These are phyloP conservation scores for Enteromius radiatus DNA, from an alignment of 2,797 vertebrate genomes.

Conservation along the genomic window DNA sequence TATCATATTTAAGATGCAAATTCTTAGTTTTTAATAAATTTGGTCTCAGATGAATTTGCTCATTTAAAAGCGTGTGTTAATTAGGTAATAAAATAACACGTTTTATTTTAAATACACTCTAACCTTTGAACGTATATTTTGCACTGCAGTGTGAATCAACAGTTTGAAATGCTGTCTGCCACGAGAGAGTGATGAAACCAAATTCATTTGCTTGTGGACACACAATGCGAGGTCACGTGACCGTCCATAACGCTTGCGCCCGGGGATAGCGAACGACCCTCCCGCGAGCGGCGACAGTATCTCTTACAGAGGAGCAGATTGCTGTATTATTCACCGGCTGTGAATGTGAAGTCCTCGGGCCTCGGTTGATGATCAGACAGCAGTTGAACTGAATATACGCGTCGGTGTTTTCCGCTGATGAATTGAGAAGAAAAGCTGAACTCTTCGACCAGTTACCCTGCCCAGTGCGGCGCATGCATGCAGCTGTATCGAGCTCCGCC, in stretches of 20 bases:
- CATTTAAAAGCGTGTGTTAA: not conserved
- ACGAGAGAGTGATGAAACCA: conserved; percentile 16
- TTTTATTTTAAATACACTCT: not conserved
- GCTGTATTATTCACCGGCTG: not conserved
- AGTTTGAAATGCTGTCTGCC: conserved; percentile 2
- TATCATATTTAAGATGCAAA: not conserved
- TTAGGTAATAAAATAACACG: not conserved
- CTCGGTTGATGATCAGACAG: not conserved
- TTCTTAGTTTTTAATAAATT: not conserved
- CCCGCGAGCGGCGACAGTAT: conserved; percentile 21
- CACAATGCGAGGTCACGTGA: conserved; percentile 68
- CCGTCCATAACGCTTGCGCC: conserved; percentile 61
- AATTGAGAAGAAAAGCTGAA: conserved; percentile 21
- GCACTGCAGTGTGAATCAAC: conserved; percentile 6
- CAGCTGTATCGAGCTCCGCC: not conserved
- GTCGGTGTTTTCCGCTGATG: conserved; percentile 25
- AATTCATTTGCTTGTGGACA: conserved; percentile 14
- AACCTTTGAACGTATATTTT: not conserved
- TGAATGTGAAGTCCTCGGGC: not conserved
- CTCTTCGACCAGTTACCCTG: conserved; percentile 34
- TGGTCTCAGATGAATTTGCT: not conserved
- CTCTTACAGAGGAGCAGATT: not conserved
- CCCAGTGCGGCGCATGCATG: conserved; percentile 10
- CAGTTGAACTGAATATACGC: not conserved
- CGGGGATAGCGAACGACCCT: conserved; percentile 38